Base-by-base conservation (phyloP, 2,797 vertebrate species). In the Pangasius larnaudii region DNA sequence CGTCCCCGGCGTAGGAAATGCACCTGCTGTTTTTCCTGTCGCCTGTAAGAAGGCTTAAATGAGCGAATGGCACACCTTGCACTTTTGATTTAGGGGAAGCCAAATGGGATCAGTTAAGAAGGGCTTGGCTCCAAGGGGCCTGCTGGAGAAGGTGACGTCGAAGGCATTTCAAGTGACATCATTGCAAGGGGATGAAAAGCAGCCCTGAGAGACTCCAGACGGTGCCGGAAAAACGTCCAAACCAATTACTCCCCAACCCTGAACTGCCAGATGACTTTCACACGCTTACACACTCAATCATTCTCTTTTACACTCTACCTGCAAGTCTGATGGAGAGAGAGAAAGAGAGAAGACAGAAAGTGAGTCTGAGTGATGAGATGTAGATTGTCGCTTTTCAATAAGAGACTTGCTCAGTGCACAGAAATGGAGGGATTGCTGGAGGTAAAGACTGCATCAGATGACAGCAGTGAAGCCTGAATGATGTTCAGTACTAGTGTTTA, bases 1-100 rank as follows among this genome's bases (percentile, higher is more conserved):
- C 91, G 93, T 95, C 93, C 93, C 91, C 89, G 13, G 89, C 84
- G 92, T 90, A 86, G 90, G 90, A 86, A 87, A 94, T 79, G 89
- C 94, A 95, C 94, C 95, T 95, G 86, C 93, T 94, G 92, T 93
- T 94, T 92, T 84, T 65, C 53, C 63, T 56, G 84, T n/a, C 30
- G 56, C 51, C 22, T 36, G 56, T 69, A 67, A 85, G 85, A 74
- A 67, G 85, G 80, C 88, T 89, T 59, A 84, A 83, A 84, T 75
- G 85, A 88, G 90, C 51, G 86, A 92, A 36, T 56, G 39, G 61
- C 33, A 51, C 30, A 65, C 83, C 85, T 81, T 65, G 51, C 85
- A 56, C 80, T 87, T 89, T 71, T 86, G 88, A 83, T 75, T 86
- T 77, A 84, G 19, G 69, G 49, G 42, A 84, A 63, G 39, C 67